These are phyloP conservation scores for Ladona fulva DNA, from an alignment of 1,140 invertebrate genomes.

Conservation along the genomic window DNA sequence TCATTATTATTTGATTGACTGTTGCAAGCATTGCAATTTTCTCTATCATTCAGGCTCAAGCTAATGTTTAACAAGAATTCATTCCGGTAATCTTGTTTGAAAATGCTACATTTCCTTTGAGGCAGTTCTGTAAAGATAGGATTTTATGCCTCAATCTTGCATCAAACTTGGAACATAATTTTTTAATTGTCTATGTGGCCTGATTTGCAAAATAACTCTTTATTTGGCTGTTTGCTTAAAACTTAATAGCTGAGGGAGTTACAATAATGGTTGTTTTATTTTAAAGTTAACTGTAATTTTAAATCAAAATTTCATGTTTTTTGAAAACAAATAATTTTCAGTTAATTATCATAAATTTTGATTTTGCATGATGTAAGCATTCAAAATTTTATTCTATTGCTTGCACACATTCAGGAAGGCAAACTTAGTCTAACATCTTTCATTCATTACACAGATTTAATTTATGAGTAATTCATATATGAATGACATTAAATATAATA, in stretches of 20 bases:
- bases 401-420: constrained; percentile 1
- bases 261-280: neutral
- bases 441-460: no score
- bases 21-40: constrained; percentile 15
- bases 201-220: constrained; percentile 4
- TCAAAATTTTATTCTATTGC: neutral
- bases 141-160: neutral
- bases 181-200: constrained; percentile 2
- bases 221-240: constrained; percentile 1
- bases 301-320: constrained; percentile 18
- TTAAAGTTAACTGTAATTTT: neutral
- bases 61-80: neutral
- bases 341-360: constrained; percentile 29
- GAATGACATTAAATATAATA: no score
- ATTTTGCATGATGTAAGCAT: constrained; percentile 23
- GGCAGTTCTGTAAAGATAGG: neutral
- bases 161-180: neutral
- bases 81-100: neutral
- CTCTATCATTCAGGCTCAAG: constrained; percentile 1
- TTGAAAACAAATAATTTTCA: constrained; percentile 29
- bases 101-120: neutral
- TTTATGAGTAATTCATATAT: no score
- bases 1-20: constrained; percentile 11
- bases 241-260: neutral
- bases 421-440: neutral